Evolutionary conservation across 2,888 invertebrate genomes (phyloP).

Genomic region (Malacosoma neustria): DNA sequence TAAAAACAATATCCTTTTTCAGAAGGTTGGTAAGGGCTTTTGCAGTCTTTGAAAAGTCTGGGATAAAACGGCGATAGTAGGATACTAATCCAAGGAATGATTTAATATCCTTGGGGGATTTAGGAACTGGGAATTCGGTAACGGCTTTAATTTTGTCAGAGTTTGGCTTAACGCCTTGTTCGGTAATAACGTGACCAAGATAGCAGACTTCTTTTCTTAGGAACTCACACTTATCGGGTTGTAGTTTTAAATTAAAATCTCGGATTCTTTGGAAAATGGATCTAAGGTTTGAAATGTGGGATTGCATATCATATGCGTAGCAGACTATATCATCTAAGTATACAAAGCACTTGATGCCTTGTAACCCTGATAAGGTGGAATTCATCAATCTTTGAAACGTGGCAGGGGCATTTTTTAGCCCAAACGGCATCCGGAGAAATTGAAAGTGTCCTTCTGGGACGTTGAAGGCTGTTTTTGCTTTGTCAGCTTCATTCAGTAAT

Average conservation of each 20-base stretch:
- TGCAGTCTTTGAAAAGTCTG: constrained; percentile 6
- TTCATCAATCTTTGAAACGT: constrained; percentile 42
- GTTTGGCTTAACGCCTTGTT: constrained; percentile 14
- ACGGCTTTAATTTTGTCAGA: constrained; percentile 11
- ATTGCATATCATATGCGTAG: constrained; percentile 8
- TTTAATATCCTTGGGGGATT: constrained; percentile 7
- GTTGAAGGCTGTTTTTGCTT: constrained; percentile 17
- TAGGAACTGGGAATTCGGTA: constrained; percentile 7
- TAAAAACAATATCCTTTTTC: constrained; percentile 6
- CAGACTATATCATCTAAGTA: constrained; percentile 35
- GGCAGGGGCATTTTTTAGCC: constrained; percentile 26
- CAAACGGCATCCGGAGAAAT: constrained; percentile 21
- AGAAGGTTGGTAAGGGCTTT: constrained; percentile 10
- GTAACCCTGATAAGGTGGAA: constrained; percentile 26
- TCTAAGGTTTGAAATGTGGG: constrained; percentile 8
- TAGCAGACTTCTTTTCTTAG: constrained; percentile 18
- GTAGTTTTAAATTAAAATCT: constrained; percentile 16
- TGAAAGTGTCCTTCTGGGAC: constrained; percentile 18
- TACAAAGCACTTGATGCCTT: constrained; percentile 25
- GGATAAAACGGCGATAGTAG: constrained; percentile 4
- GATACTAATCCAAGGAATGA: constrained; percentile 5
- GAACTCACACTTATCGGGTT: constrained; percentile 18
- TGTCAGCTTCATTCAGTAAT: constrained; percentile 2
- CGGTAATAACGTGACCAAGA: constrained; percentile 6
- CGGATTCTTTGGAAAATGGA: constrained; percentile 15